A percentile compares a stretch with the other conserved stretches of the same genome.
Evolutionary conservation across 2,888 invertebrate species (phyloP).

Genomic region (Troglohyphantes excavatus): DNA sequence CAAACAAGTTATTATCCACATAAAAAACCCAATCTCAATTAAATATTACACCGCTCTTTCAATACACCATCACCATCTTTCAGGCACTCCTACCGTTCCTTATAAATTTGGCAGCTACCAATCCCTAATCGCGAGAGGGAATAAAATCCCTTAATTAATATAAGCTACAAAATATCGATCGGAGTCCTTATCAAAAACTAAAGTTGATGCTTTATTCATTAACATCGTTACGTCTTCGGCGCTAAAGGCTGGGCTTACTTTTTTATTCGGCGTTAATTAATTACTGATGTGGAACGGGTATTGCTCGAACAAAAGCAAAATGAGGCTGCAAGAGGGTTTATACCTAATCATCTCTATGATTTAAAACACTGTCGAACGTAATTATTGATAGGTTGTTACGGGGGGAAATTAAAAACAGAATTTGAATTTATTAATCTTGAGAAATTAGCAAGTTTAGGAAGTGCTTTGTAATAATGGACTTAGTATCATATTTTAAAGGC

Average conservation of each 20-base stretch:
- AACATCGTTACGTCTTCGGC: neutral
- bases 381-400: conserved; percentile 15
- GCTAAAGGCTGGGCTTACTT: conserved; percentile 17
- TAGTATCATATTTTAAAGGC: too few species aligned
- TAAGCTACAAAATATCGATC: conserved; percentile 37
- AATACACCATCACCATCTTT: neutral
- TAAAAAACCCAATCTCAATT: neutral
- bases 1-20: too few species aligned
- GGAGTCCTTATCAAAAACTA: conserved; percentile 26
- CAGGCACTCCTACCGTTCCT: neutral
- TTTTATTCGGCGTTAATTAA: conserved; percentile 26
- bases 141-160: conserved; percentile 42
- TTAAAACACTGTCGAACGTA: conserved; percentile 21
- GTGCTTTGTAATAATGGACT: too few species aligned
- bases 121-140: neutral
- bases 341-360: conserved; percentile 21
- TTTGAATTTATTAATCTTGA: too few species aligned
- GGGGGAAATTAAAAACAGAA: too few species aligned
- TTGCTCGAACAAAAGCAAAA: neutral
- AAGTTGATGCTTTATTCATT: conserved; percentile 20
- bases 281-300: conserved; percentile 17
- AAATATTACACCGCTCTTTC: neutral
- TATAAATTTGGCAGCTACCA: neutral
- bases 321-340: neutral
- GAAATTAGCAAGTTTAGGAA: too few species aligned